Evolutionary conservation across 2,797 vertebrate species (phyloP).

Genomic region (Pangasius mekongensis): DNA sequence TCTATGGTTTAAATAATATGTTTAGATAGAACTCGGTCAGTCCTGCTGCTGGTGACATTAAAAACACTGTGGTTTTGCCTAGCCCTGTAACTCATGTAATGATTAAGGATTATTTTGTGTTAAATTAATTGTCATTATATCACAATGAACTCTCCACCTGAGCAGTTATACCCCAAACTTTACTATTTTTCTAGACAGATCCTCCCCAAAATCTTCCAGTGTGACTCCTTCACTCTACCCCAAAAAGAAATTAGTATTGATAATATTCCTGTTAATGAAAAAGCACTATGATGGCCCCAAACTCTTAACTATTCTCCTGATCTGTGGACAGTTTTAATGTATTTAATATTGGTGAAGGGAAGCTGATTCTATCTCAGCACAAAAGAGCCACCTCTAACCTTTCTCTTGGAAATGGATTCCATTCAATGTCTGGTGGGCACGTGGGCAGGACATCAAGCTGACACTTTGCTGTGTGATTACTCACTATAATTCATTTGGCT

Average conservation of each 20-base stretch:
- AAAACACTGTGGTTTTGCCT: constrained; percentile 56
- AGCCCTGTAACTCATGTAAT: constrained; percentile 41
- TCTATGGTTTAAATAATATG: constrained; percentile 34
- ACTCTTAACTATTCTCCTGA: not conserved
- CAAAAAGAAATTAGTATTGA: not conserved
- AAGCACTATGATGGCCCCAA: not conserved
- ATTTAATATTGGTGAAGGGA: constrained; percentile 12
- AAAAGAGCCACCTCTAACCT: not conserved
- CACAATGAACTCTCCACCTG: constrained; percentile 5
- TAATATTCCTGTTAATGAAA: not conserved
- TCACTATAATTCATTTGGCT: constrained; percentile 48
- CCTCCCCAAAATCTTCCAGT: not conserved
- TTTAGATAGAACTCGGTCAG: constrained; percentile 46
- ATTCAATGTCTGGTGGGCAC: constrained; percentile 14
- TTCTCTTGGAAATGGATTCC: constrained; percentile 24
- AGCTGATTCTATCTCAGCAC: not conserved
- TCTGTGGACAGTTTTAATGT: not conserved
- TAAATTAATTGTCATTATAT: constrained; percentile 30
- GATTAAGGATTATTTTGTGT: constrained; percentile 29
- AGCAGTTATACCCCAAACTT: not conserved
- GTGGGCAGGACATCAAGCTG: constrained; percentile 23
- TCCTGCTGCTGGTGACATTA: constrained; percentile 49
- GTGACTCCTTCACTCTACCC: not conserved
- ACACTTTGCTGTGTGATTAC: constrained; percentile 45
- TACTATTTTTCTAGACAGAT: not conserved